These are phyloP conservation scores for Xanthia togata DNA, from an alignment of 2,888 invertebrate genomes.

Conservation along the genomic window DNA sequence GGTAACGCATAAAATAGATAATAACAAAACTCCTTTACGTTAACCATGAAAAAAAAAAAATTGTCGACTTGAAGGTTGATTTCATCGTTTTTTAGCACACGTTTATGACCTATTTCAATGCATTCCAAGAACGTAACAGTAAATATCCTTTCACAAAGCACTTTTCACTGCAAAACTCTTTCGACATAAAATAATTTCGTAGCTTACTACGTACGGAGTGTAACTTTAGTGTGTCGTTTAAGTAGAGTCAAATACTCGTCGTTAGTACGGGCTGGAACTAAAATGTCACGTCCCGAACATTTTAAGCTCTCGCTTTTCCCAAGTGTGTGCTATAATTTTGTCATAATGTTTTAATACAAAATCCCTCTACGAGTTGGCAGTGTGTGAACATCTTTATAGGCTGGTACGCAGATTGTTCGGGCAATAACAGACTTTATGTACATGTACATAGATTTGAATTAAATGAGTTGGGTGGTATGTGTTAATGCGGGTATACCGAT, in stretches of 20 bases:
- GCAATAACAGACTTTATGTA: conserved; percentile 60
- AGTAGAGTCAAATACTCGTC: conserved; percentile 75
- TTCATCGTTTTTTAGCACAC: background rate
- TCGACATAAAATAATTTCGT: conserved; percentile 53
- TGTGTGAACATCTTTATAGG: conserved; percentile 69
- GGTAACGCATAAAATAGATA: background rate
- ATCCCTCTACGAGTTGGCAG: conserved; percentile 69
- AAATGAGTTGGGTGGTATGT: conserved; percentile 36
- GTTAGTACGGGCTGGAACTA: conserved; percentile 77
- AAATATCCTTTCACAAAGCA: conserved; percentile 23
- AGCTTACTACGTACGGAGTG: conserved; percentile 54
- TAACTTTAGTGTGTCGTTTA: conserved; percentile 64
- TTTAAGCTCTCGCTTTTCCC: conserved; percentile 73
- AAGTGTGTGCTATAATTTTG: conserved; percentile 77
- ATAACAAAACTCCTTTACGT: background rate
- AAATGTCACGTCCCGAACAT: conserved; percentile 82
- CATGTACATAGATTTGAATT: conserved; percentile 57
- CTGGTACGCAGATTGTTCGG: conserved; percentile 51
- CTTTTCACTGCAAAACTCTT: conserved; percentile 42
- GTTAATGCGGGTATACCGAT: conserved; percentile 17
- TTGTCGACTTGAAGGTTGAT: background rate
- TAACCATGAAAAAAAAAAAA: background rate
- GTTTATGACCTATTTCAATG: background rate
- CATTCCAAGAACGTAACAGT: conserved; percentile 2
- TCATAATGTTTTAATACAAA: conserved; percentile 79